These are phyloP conservation scores for Poecilia latipinna DNA, from an alignment of 2,113 vertebrate species.

Conservation along the genomic window DNA sequence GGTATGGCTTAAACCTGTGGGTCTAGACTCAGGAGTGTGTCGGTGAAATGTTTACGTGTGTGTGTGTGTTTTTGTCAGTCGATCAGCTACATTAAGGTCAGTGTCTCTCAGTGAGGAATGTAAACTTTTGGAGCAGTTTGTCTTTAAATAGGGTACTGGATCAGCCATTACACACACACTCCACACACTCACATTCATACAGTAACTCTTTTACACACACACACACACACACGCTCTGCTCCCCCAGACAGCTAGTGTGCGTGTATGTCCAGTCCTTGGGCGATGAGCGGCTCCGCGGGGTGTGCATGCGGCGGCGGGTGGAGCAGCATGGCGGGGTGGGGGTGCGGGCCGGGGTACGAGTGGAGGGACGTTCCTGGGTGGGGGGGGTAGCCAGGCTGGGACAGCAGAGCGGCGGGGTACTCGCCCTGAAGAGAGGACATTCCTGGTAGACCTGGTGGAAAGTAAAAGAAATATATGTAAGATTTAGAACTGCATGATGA, in stretches of 20 bases:
- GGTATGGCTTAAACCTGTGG: conserved; percentile 79
- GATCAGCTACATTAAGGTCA: conserved; percentile 67
- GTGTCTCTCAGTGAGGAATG: conserved; percentile 72
- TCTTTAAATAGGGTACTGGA: conserved; percentile 67
- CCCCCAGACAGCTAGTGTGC: conserved; percentile 77
- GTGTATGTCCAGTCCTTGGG: conserved; percentile 83
- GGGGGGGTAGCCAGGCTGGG: conserved; percentile 79
- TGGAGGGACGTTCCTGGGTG: conserved; percentile 79
- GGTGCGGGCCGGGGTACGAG: conserved; percentile 77
- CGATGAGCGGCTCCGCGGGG: conserved; percentile 78
- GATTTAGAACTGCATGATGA: background rate
- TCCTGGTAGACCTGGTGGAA: conserved; percentile 80
- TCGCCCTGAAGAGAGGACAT: conserved; percentile 80
- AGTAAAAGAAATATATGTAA: background rate
- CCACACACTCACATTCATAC: conserved; percentile 22
- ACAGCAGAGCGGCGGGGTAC: conserved; percentile 76
- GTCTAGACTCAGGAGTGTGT: conserved; percentile 54
- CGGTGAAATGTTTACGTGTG: conserved; percentile 28
- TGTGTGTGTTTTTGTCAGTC: conserved; percentile 33
- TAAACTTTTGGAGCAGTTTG: conserved; percentile 69
- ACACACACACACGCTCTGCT: background rate
- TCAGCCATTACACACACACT: conserved; percentile 45
- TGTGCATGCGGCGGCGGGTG: conserved; percentile 80
- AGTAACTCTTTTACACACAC: conserved; percentile 30
- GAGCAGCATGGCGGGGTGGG: conserved; percentile 81